Evolutionary conservation across 2,888 invertebrate species (phyloP), one percentile per base, ranked within the genome.

Genomic region (Mayetiola destructor): DNA sequence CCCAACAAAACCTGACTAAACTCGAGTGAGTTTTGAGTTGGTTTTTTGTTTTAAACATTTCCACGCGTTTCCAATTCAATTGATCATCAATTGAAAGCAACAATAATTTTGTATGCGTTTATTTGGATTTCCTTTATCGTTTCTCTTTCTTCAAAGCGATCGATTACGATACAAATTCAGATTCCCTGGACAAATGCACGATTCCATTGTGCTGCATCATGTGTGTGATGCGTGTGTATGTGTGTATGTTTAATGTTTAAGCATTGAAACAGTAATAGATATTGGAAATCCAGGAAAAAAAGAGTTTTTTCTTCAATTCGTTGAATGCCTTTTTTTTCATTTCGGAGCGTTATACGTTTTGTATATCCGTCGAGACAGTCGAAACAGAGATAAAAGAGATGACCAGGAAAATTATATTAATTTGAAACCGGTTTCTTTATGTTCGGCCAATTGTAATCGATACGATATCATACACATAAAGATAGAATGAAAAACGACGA

Each of bases 371-470:
- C 48, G 27, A 48, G 48, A 48, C 48, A 48, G 48, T 27, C n/a
- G 48, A 48, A 48, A 27, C 48, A 48, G 27, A 48, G 48, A 48
- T 48, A 27, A 48, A 48, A 48, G 48, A 48, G 48, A 48, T 48
- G 48, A 48, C 48, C 48, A 48, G 48, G 48, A 48, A 48, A 48
- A 48, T 48, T 48, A 48, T 48, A 48, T 48, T 48, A 48, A 48
- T 48, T 48, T 48, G 48, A 48, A 48, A 48, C 48, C 48, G 48
- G 48, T 48, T 48, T 40, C 18, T 27, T n/a, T 48, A 9, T 42
- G 42, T 20, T 20, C 20, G 16, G 6, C 23, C 23, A 27, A 48
- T 48, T 48, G 27, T 16, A 12, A 9, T n/a, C n/a, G 14, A 36
- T n/a, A 36, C n/a, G 36, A 5, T 12, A 36, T 12, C 3, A 3